Conservation (phyloP, 2,888 invertebrate genomes). For the Phortica magna region DNA sequence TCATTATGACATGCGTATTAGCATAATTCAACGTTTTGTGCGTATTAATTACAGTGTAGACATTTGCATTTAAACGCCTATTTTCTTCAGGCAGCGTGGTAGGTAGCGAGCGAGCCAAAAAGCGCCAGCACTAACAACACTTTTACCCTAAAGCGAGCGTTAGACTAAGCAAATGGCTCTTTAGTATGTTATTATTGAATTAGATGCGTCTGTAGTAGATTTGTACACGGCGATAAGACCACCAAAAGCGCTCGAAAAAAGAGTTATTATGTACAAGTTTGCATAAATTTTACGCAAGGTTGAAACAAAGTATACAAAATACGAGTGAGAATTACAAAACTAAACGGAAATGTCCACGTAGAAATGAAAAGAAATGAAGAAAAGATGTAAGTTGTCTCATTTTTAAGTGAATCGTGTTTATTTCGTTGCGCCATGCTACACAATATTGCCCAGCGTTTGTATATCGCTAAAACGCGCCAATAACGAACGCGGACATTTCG, state of each 20-base stretch:
- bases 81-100: slow-evolving; percentile 51
- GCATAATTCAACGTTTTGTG: slow-evolving; percentile 70
- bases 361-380: slow-evolving; percentile 5
- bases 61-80: slow-evolving; percentile 71
- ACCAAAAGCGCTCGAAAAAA: slow-evolving; percentile 59
- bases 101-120: not conserved
- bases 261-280: slow-evolving; percentile 72
- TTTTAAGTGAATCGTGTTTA: not conserved
- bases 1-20: slow-evolving; percentile 66
- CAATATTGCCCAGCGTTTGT: slow-evolving; percentile 55
- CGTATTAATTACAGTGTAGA: slow-evolving; percentile 72
- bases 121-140: slow-evolving; percentile 20
- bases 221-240: slow-evolving; percentile 43
- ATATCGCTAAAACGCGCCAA: slow-evolving; percentile 71
- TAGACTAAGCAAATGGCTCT: slow-evolving; percentile 37
- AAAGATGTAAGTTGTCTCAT: not conserved
- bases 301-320: slow-evolving; percentile 17
- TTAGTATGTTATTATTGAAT: slow-evolving; percentile 64
- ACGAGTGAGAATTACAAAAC: not conserved
- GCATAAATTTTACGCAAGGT: slow-evolving; percentile 69
- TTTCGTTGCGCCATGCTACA: slow-evolving; percentile 41
- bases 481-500: slow-evolving; percentile 69
- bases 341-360: not conserved
- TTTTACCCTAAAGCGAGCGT: slow-evolving; percentile 59
- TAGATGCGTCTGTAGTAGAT: slow-evolving; percentile 65